Evolutionary conservation across 2,888 invertebrate species (phyloP).

Genomic region (Spisula solida): DNA sequence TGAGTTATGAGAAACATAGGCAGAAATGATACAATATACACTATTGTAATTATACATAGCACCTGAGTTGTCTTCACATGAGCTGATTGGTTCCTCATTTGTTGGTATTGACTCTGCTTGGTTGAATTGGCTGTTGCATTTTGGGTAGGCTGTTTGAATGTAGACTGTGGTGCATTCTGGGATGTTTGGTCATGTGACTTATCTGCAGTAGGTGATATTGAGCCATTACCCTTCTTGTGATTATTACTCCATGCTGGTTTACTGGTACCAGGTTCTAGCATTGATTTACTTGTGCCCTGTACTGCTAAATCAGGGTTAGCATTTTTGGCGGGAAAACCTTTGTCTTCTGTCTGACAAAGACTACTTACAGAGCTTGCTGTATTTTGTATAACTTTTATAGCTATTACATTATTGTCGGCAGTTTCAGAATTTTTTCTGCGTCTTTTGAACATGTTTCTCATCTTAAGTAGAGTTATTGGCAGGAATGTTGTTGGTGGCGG

Average conservation of each 20-base stretch:
- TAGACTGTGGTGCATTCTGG: neutral
- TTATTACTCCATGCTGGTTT: neutral
- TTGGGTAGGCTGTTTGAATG: conserved; percentile 31
- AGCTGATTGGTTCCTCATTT: conserved; percentile 57
- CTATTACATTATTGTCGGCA: conserved; percentile 28
- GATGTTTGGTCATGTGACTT: conserved; percentile 29
- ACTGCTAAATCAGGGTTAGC: neutral
- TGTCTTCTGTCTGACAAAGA: neutral
- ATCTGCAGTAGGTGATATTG: neutral
- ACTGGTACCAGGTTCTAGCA: neutral
- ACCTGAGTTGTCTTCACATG: conserved; percentile 82
- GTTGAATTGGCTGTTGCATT: conserved; percentile 22
- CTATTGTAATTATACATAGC: conserved; percentile 79
- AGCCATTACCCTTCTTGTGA: neutral
- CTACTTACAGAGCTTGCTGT: conserved; percentile 43
- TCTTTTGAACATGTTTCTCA: conserved; percentile 6
- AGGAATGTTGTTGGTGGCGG: neutral
- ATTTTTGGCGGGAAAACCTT: neutral
- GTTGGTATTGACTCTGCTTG: conserved; percentile 39
- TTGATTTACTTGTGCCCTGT: neutral
- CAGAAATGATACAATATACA: conserved; percentile 80
- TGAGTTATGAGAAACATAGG: conserved; percentile 80
- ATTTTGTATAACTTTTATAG: conserved; percentile 38
- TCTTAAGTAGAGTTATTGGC: neutral
- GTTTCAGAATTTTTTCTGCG: neutral